phyloP scores from a whole-genome alignment of 1,140 invertebrate species.

The Orius insidiosus region DNA sequence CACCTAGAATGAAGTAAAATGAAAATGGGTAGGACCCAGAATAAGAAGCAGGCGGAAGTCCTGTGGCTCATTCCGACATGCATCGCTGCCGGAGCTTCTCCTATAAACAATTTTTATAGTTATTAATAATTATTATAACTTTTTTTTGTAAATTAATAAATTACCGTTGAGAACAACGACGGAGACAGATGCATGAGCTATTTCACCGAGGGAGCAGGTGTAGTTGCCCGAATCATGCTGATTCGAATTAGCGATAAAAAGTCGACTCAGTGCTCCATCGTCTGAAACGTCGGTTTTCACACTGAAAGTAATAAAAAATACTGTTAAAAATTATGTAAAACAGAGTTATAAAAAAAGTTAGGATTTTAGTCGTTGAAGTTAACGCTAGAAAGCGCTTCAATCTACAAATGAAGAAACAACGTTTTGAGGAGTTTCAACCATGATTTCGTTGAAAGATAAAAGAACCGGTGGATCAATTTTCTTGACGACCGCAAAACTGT shows the following conservation, averaged over 20 bases:
- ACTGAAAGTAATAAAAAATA: constrained; percentile 30
- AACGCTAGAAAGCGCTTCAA: no score
- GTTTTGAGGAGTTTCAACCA: no score
- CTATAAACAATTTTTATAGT: constrained; percentile 11
- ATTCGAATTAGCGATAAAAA: constrained; percentile 66
- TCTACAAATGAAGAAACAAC: no score
- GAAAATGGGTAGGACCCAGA: no score
- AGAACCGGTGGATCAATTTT: no score
- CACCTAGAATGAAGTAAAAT: no score
- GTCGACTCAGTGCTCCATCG: constrained; percentile 55
- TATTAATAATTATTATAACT: background rate
- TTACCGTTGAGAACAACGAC: constrained; percentile 72
- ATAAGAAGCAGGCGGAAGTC: no score
- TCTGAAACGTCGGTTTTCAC: constrained; percentile 63
- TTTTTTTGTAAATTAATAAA: background rate
- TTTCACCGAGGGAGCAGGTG: constrained; percentile 58
- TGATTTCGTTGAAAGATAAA: no score
- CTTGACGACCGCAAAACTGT: no score
- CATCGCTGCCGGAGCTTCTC: constrained; percentile 19
- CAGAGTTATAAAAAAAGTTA: no score
- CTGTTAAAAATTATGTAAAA: no score
- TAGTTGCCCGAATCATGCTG: constrained; percentile 73
- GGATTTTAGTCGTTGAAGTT: no score
- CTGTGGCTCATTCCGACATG: constrained; percentile 35
- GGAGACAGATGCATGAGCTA: constrained; percentile 52